These are phyloP conservation scores for Pomacea maculata DNA, from an alignment of 1,140 invertebrate species.

Conservation along the genomic window DNA sequence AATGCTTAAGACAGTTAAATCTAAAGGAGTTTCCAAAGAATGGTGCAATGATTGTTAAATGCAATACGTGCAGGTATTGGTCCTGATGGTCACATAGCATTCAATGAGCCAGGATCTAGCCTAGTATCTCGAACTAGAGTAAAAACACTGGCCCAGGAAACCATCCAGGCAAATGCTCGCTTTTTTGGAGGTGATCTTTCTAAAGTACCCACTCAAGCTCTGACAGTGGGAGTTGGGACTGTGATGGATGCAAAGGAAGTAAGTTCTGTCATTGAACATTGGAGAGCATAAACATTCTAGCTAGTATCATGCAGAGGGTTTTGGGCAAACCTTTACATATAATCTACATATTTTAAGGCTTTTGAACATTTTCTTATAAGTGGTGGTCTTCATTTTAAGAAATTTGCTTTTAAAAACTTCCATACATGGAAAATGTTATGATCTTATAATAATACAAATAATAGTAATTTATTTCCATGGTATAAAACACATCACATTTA, in stretches of 20 bases:
- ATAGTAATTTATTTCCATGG: no score
- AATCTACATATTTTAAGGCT: no score
- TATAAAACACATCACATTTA: no score
- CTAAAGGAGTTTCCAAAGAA: neutral
- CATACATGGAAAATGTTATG: no score
- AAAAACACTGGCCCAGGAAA: constrained; percentile 96
- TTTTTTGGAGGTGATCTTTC: constrained; percentile 95
- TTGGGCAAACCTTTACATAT: no score
- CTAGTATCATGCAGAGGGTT: no score
- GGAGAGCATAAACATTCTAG: no score
- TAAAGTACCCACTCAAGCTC: constrained; percentile 70
- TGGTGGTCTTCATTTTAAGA: no score
- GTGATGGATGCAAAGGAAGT: constrained; percentile 99
- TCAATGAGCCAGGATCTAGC: constrained; percentile 94
- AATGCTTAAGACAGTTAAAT: no score
- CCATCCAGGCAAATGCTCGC: constrained; percentile 94
- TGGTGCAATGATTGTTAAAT: neutral
- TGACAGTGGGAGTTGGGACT: constrained; percentile 98
- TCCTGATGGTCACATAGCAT: constrained; percentile 99
- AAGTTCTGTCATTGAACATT: constrained; percentile 14
- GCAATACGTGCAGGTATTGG: constrained; percentile 80
- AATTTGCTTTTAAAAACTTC: no score
- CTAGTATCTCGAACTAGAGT: constrained; percentile 92
- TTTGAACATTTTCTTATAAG: no score
- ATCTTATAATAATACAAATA: no score